Evolutionary conservation across 2,888 invertebrate species (phyloP).

Genomic region (Pristionchus mayeri): DNA sequence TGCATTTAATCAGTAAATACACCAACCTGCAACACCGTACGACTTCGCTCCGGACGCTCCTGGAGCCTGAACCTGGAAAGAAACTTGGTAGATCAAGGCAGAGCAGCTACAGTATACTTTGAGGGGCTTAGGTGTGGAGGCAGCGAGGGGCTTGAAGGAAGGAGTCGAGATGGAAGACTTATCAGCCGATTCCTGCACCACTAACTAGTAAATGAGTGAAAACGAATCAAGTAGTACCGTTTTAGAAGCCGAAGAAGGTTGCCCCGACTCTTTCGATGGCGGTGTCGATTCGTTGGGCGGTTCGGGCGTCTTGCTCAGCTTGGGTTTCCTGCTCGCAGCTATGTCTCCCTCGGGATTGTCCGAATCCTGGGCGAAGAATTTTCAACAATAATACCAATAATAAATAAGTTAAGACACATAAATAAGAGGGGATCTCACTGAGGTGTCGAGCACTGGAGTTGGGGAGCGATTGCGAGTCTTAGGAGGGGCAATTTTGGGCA

Average conservation of each 20-base stretch:
- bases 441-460: no score
- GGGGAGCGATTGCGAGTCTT: neutral
- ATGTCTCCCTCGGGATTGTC: neutral
- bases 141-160: neutral
- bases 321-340: neutral
- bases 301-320: no score
- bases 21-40: neutral
- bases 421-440: no score
- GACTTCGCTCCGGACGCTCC: neutral
- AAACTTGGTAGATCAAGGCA: neutral
- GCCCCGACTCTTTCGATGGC: neutral
- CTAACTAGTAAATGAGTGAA: no score
- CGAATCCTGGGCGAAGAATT: neutral
- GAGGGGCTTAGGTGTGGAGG: neutral
- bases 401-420: no score
- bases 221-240: neutral
- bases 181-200: neutral
- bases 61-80: neutral
- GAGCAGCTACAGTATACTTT: neutral
- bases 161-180: neutral
- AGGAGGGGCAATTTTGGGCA: no score
- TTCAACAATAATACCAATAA: no score
- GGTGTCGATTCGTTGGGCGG: no score
- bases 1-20: neutral
- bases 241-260: neutral